Base-by-base conservation (phyloP, 2,797 vertebrate genomes). In the Carcharodon carcharias region DNA sequence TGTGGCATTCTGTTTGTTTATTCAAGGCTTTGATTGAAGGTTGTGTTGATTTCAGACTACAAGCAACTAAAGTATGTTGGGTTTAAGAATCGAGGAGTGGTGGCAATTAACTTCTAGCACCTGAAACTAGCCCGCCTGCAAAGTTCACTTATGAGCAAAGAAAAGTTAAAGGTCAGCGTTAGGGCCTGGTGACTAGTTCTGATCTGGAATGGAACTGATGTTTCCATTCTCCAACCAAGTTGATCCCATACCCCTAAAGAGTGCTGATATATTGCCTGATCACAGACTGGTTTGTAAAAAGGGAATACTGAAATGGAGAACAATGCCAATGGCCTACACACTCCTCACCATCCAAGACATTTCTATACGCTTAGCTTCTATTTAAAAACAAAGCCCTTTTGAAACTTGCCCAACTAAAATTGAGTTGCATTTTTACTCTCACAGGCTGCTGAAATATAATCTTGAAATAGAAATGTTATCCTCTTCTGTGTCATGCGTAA, bases 351-450 rank as follows among this genome's bases (percentile, higher is more conserved):
- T 95, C 63, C 21, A 12, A 69, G 94, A 18, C 2, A 45, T 94
- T 94, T 69, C 50, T 45, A 69, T 50, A 0, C 6, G 56, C 35
- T 58, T 50, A 45, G 18, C 40, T 69, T 95, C 67, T 26, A 50
- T 95, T 95, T 71, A 95, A 71, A 95, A 95, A 67, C 93, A 95
- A 95, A 95, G 23, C 65, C 93, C 11, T 28, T 95, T 95, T 71
- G 65, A 95, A 31, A 71, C 9, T 61, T 28, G 14, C 65, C 65
- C 45, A 50, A 14, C 45, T 95, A 67, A 71, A 95, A 95, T 4
- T 95, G 65, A 67, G 45, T 45, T 95, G 65, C 56, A 12, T 63
- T 61, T 61, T 61, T 35, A 4, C 58, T 58, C 87, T 58, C 58
- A 50, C 93, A 50, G 40, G 45, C 23, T 71, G 18, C 40, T 69